Evolutionary conservation across 1,140 invertebrate genomes (phyloP).

Genomic region (Pogonomyrmex barbatus): DNA sequence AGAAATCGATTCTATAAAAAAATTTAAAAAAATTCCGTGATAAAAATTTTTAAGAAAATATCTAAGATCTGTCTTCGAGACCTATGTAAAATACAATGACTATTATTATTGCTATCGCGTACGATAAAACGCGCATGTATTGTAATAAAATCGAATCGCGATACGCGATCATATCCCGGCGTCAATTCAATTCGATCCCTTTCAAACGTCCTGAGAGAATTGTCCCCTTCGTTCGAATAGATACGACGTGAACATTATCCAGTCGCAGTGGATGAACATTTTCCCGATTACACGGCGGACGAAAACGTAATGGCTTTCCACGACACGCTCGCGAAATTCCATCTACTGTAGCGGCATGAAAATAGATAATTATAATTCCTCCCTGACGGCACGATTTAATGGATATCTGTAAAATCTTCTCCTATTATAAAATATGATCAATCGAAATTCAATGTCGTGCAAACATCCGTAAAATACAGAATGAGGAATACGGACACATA

Average conservation of each 20-base stretch:
- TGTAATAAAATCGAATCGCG: slow-evolving; percentile 51
- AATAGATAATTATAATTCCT: slow-evolving; percentile 54
- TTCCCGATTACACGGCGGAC: slow-evolving; percentile 22
- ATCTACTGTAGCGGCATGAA: neutral
- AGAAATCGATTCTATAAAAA: neutral
- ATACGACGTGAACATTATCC: slow-evolving; percentile 22
- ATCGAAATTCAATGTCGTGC: neutral
- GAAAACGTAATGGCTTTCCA: slow-evolving; percentile 61
- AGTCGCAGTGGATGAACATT: slow-evolving; percentile 43
- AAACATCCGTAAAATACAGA: neutral
- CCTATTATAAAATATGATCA: slow-evolving; percentile 1
- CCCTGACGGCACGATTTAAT: slow-evolving; percentile 23
- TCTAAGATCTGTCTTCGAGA: neutral
- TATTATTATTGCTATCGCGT: slow-evolving; percentile 19
- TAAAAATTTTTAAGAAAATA: slow-evolving; percentile 11
- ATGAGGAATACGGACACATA: neutral
- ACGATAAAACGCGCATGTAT: slow-evolving; percentile 45
- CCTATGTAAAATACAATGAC: neutral
- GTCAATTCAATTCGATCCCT: slow-evolving; percentile 50
- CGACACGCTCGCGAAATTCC: slow-evolving; percentile 59
- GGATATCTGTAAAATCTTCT: slow-evolving; percentile 2
- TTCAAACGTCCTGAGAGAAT: slow-evolving; percentile 41
- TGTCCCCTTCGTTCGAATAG: slow-evolving; percentile 17
- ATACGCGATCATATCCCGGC: slow-evolving; percentile 37
- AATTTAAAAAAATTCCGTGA: neutral